A percentile compares a stretch with the other conserved stretches of the same genome.
Conservation (phyloP, 1,140 invertebrate species). For the Drosophila jambulina region DNA sequence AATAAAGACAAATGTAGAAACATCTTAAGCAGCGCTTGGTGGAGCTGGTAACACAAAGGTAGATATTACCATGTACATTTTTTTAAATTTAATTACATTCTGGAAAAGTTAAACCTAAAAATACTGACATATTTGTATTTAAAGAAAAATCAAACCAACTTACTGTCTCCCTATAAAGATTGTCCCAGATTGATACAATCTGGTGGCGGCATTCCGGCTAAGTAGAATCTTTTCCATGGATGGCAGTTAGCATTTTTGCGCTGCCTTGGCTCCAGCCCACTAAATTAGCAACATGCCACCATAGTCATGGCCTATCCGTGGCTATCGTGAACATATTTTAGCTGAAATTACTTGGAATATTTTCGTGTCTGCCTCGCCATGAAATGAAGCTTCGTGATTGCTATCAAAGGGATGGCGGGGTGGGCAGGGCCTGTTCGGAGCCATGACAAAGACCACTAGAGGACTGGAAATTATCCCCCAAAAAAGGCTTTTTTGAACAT, state of each 20-base stretch:
- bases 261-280: slow-evolving; percentile 18
- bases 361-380: slow-evolving; percentile 51
- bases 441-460: slow-evolving; percentile 20
- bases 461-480: slow-evolving; percentile 50
- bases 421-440: not conserved
- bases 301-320: slow-evolving; percentile 37
- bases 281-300: slow-evolving; percentile 54
- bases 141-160: not conserved
- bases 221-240: slow-evolving; percentile 22
- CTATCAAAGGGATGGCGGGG: slow-evolving; percentile 38
- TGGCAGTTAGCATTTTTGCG: slow-evolving; percentile 35
- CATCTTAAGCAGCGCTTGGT: too few relatives aligned
- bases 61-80: too few relatives aligned
- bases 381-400: slow-evolving; percentile 43
- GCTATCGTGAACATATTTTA: slow-evolving; percentile 55
- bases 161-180: not conserved
- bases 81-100: too few relatives aligned
- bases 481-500: slow-evolving; percentile 59
- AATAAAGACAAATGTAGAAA: too few relatives aligned
- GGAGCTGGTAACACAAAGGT: too few relatives aligned
- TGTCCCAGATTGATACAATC: slow-evolving; percentile 5
- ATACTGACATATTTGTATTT: not conserved
- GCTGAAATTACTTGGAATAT: slow-evolving; percentile 52
- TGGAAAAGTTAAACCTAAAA: not conserved
- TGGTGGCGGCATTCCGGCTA: slow-evolving; percentile 3